Evolutionary conservation across 2,888 invertebrate species (phyloP), one percentile per base, ranked within the genome.

Genomic region (Pantelozetes paolii): DNA sequence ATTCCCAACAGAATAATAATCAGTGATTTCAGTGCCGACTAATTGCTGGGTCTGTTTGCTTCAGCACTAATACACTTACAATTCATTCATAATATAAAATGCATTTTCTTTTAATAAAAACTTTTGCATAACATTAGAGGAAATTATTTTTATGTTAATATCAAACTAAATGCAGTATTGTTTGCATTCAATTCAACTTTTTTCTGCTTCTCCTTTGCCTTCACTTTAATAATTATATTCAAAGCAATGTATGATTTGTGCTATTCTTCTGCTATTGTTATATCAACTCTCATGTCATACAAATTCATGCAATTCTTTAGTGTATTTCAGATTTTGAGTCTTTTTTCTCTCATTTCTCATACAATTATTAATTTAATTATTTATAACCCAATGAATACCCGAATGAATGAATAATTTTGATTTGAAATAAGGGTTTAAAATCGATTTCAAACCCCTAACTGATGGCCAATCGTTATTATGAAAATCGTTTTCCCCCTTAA

Each of bases 1-100:
- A 20, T 54, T 18, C 64, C 64, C 64, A 64, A 59, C 40, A n/a
- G 64, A 64, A 64, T 64, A 64, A 64, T 64, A 64, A 64, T 64
- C 64, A 64, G 36, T 36, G 36, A 36, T 36, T 36, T 36, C 36
- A 36, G 64, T 20, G 64, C 64, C 40, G 20, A 64, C 64, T 64
- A 64, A 64, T 64, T 64, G 64, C 64, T 36, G 40, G 64, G 64
- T 64, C 40, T 64, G 64, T 64, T 64, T 64, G 36, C 36, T 1
- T 20, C 36, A 20, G 30, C 11, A 28, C 20, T 57, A 28, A 15
- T 23, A 40, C 3, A 30, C 64, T 40, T 62, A 32, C 3, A 62
- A 32, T 62, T 36, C 36, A 32, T 20, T 40, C 20, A 64, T 40
- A 23, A 40, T 64, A 23, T 15, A n/a, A n/a, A n/a, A 13, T 13